These are phyloP conservation scores for Melanotaenia duboulayi DNA, from an alignment of 2,113 vertebrate species.

Conservation along the genomic window DNA sequence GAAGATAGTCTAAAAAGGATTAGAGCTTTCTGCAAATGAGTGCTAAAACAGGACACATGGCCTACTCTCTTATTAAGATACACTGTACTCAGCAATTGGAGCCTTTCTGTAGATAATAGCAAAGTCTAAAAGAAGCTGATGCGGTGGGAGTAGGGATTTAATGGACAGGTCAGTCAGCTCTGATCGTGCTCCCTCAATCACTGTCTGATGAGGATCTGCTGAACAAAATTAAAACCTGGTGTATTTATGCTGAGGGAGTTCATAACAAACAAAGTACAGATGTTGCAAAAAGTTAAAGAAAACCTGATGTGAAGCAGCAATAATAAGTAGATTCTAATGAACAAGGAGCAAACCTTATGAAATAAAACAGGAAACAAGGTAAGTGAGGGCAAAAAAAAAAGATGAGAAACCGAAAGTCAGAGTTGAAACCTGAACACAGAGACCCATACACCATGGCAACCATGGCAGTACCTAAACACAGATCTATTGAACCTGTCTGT, in stretches of 20 bases:
- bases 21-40: conserved; percentile 44
- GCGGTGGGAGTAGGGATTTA: conserved; percentile 37
- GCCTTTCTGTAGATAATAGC: conserved; percentile 33
- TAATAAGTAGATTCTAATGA: no score
- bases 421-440: no score
- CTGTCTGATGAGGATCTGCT: conserved; percentile 7
- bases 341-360: no score
- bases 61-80: conserved; percentile 4
- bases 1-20: conserved; percentile 36
- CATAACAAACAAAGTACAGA: no score
- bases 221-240: no score
- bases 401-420: no score
- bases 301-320: no score
- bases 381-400: no score
- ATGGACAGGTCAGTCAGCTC: conserved; percentile 34
- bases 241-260: no score
- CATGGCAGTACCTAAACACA: neutral
- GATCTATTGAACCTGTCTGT: neutral
- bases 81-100: conserved; percentile 12
- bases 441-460: no score
- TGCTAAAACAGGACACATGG: conserved; percentile 15
- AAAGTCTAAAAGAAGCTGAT: conserved; percentile 33
- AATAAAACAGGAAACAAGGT: no score
- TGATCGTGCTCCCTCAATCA: conserved; percentile 44
- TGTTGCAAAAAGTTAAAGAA: no score